Evolutionary conservation across 2,888 invertebrate genomes (phyloP), one percentile per base, ranked within the genome.

Genomic region (Acronicta psi): DNA sequence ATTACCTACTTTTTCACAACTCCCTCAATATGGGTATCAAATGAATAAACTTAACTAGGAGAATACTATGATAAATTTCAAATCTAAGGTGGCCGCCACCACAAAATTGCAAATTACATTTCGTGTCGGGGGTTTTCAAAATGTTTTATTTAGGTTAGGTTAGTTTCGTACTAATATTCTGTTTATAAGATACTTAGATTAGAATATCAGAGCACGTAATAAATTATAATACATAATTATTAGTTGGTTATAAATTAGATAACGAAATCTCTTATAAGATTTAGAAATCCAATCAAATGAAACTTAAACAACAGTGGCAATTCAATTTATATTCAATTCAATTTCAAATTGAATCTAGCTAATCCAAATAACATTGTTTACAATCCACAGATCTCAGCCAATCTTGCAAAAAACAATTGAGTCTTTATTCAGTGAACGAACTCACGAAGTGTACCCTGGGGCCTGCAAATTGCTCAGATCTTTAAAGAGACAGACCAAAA

Each of bases 401-500:
- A 85, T 88, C 36, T 76, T 94, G 61, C 92, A 93, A 80, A 91
- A 77, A 74, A 91, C 93, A 43, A 81, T 93, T 0, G 88, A 90
- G 80, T 80, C 84, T 6, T 72, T 94, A 67, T 94, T 94, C 72
- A 81, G 81, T 20, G 89, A 91, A 16, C 83, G 92, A 79, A 80
- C 87, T 73, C 81, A 86, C 60, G 75, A 79, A 34, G 74, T 82
- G 17, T 82, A 90, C 44, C 94, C 95, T 0, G 95, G 95, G 3
- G 84, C 95, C 2, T 96, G 96, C 73, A 93, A 95, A 65, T 93
- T 95, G 80, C 86, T 96, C 72, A 94, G 91, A 59, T 93, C 95
- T 13, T 94, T 96, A 0, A 94, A 94, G 53, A 94, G 95, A 16
- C 96, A 96, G 86, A 93, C 94, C 55, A 95, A 95, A 86, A 94